Conservation (phyloP, 2,888 invertebrate genomes). For the Eumacrocentrus americanus region DNA sequence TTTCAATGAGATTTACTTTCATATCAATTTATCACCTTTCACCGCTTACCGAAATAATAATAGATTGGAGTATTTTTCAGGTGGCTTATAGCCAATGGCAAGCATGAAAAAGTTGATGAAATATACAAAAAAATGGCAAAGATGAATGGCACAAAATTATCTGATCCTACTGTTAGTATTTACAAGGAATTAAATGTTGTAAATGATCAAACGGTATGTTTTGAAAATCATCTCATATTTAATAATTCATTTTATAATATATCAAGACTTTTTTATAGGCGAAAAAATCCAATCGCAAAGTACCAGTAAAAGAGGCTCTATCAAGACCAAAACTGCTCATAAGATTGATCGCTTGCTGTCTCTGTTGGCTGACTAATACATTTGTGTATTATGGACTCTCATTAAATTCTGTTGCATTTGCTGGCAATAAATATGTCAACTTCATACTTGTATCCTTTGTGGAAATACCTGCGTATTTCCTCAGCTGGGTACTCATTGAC, state of each 20-base stretch:
- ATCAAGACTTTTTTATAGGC: slow-evolving; percentile 12
- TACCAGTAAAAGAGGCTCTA: slow-evolving; percentile 61
- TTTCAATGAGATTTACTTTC: no score
- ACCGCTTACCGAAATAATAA: no score
- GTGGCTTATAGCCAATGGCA: slow-evolving; percentile 74
- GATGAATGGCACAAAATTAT: slow-evolving; percentile 68
- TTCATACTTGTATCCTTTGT: slow-evolving; percentile 73
- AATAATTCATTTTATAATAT: neutral
- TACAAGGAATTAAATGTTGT: slow-evolving; percentile 50
- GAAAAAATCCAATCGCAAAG: slow-evolving; percentile 32
- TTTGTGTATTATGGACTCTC: slow-evolving; percentile 83
- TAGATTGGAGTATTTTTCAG: slow-evolving; percentile 51
- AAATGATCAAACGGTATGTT: slow-evolving; percentile 34
- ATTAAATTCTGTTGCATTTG: slow-evolving; percentile 76
- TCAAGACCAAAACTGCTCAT: slow-evolving; percentile 64
- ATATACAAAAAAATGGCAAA: slow-evolving; percentile 69
- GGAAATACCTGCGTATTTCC: slow-evolving; percentile 76
- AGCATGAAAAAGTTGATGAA: slow-evolving; percentile 65
- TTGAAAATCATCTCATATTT: neutral
- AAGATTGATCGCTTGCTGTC: slow-evolving; percentile 71
- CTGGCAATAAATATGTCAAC: slow-evolving; percentile 78
- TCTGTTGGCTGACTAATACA: slow-evolving; percentile 81
- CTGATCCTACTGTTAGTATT: slow-evolving; percentile 63
- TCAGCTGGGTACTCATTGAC: slow-evolving; percentile 70
- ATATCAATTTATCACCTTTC: no score